Conservation (phyloP, 2,113 vertebrate genomes). For the Chamaetylas fuelleborni region DNA sequence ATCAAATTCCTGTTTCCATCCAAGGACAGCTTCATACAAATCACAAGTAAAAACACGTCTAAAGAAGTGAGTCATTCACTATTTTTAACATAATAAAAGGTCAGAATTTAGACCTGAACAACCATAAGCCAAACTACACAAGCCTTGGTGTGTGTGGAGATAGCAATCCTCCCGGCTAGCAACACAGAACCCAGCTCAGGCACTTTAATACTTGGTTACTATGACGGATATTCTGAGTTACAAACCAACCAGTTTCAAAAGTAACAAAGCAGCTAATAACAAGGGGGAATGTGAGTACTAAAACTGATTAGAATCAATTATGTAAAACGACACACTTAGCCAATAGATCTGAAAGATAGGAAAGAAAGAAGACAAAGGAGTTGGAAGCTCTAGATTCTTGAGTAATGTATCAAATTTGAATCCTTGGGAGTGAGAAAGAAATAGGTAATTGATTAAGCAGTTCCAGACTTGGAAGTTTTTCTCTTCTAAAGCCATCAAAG, state of each 20-base stretch:
- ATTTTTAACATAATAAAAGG: constrained; percentile 54
- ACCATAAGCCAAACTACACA: neutral
- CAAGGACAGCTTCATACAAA: constrained; percentile 13
- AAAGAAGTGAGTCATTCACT: constrained; percentile 34
- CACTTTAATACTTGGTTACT: neutral
- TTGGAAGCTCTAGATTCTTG: neutral
- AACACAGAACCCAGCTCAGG: neutral
- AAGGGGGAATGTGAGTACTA: neutral
- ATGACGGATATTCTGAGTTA: neutral
- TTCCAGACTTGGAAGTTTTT: constrained; percentile 5
- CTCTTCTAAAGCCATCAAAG: constrained; percentile 39
- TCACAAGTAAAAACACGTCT: constrained; percentile 37
- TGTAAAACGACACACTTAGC: neutral
- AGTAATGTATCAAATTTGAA: constrained; percentile 21
- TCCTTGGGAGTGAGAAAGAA: constrained; percentile 8
- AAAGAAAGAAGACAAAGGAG: neutral
- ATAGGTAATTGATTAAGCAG: constrained; percentile 40
- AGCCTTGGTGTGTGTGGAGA: neutral
- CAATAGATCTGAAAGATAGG: neutral
- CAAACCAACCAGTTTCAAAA: neutral
- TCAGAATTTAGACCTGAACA: constrained; percentile 31
- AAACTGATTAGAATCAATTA: neutral
- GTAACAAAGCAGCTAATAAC: neutral
- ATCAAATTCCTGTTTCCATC: neutral
- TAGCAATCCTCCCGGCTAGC: neutral